These are phyloP conservation scores for Sisyra nigra DNA, from an alignment of 2,888 invertebrate genomes.

Conservation along the genomic window DNA sequence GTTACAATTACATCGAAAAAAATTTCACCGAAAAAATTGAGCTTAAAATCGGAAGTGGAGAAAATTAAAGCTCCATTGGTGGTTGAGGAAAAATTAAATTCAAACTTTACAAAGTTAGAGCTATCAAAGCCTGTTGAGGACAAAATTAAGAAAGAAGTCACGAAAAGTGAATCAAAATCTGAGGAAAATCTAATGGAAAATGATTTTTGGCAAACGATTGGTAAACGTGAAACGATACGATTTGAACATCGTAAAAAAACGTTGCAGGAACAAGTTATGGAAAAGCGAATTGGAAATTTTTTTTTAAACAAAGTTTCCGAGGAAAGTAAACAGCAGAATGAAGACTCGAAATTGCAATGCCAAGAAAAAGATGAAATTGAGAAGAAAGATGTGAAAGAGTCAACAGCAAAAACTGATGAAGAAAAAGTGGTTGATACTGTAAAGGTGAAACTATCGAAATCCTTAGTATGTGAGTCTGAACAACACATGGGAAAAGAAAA, in stretches of 20 bases:
- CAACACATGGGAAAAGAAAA: slow-evolving; percentile 9
- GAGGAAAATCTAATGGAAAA: slow-evolving; percentile 19
- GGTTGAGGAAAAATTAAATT: too few relatives aligned
- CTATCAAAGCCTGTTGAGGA: too few relatives aligned
- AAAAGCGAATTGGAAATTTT: slow-evolving; percentile 18
- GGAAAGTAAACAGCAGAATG: neutral
- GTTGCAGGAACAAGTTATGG: slow-evolving; percentile 28
- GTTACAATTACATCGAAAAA: neutral
- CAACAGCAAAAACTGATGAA: neutral
- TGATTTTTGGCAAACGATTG: slow-evolving; percentile 50
- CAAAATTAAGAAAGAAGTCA: slow-evolving; percentile 3
- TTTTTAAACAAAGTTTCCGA: neutral
- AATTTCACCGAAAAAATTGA: too few relatives aligned
- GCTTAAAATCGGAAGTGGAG: too few relatives aligned
- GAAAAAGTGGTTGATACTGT: neutral
- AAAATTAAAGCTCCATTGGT: too few relatives aligned
- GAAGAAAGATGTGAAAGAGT: neutral
- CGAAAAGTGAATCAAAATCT: slow-evolving; percentile 10
- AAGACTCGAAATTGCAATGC: neutral
- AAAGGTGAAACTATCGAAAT: neutral
- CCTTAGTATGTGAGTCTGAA: slow-evolving; percentile 13
- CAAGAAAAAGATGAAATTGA: neutral
- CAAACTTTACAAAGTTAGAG: too few relatives aligned
- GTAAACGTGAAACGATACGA: slow-evolving; percentile 46
- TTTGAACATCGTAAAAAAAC: slow-evolving; percentile 37